A percentile compares a stretch with the other conserved stretches of the same genome.
These are phyloP conservation scores for Aspidiotus rigidus DNA, from an alignment of 2,888 invertebrate species.

Conservation along the genomic window DNA sequence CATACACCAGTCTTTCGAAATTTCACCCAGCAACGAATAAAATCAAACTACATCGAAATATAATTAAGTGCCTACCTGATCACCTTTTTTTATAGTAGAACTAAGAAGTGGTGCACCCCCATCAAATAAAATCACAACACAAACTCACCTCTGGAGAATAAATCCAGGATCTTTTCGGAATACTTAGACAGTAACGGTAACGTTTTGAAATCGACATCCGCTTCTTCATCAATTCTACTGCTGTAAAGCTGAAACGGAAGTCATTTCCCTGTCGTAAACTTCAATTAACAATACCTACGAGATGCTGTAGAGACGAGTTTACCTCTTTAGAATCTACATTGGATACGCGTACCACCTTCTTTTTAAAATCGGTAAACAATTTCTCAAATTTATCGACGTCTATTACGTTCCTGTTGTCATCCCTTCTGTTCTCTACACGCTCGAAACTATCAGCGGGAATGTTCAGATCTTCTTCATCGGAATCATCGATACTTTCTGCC, in stretches of 20 bases:
- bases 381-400: background rate
- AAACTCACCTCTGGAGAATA: slow-evolving; percentile 8
- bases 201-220: background rate
- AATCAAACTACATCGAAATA: no score
- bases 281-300: background rate
- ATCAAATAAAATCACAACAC: background rate
- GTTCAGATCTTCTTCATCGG: slow-evolving; percentile 3
- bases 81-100: no score
- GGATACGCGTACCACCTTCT: background rate
- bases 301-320: background rate
- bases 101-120: no score
- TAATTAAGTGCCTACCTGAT: no score
- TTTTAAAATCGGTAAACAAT: slow-evolving; percentile 11
- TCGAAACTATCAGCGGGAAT: background rate
- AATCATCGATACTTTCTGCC: slow-evolving; percentile 6
- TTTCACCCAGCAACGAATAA: no score
- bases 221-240: background rate
- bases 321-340: background rate
- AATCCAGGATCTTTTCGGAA: slow-evolving; percentile 5
- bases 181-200: slow-evolving; percentile 7
- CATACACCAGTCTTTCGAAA: no score
- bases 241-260: slow-evolving; percentile 12
- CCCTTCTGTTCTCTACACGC: background rate
- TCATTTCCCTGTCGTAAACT: background rate
- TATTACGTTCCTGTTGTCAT: background rate